Percentiles rank a stretch among this genome's conserved stretches.
Evolutionary conservation across 2,797 vertebrate species (phyloP).

Genomic region (Nyctalus aviator): DNA sequence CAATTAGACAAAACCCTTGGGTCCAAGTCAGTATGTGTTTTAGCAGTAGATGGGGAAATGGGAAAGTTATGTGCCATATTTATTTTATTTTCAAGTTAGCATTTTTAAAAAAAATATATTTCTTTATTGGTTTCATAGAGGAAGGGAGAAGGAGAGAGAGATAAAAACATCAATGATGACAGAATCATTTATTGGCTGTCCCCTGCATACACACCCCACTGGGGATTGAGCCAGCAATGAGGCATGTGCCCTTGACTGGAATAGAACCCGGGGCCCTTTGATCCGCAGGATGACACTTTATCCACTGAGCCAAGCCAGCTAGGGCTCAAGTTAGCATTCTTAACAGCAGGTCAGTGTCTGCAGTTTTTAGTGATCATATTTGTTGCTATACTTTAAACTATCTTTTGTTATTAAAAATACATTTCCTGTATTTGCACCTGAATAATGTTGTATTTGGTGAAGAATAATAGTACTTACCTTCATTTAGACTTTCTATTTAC

Average conservation of each 20-base stretch:
- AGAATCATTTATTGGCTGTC: too few species aligned
- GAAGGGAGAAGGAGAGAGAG: too few species aligned
- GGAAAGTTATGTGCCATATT: conserved; percentile 37
- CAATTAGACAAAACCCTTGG: conserved; percentile 58
- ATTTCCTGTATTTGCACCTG: conserved; percentile 61
- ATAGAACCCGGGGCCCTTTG: too few species aligned
- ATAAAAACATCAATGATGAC: too few species aligned
- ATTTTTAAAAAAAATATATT: neutral
- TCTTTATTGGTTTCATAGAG: too few species aligned
- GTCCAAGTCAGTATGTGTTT: conserved; percentile 15
- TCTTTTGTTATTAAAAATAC: conserved; percentile 79
- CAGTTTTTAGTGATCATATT: conserved; percentile 8
- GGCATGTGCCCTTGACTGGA: too few species aligned
- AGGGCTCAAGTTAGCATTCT: conserved; percentile 54
- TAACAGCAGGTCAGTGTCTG: neutral
- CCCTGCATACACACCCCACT: too few species aligned
- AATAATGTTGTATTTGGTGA: conserved; percentile 61
- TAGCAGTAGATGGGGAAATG: neutral
- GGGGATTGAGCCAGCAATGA: too few species aligned
- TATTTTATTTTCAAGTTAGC: conserved; percentile 61
- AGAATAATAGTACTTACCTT: conserved; percentile 60
- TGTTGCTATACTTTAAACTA: conserved; percentile 55
- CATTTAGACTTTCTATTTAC: conserved; percentile 73
- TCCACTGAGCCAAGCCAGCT: too few species aligned
- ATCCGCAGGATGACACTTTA: too few species aligned